Conservation (phyloP, 2,113 vertebrate species). For the Pycnonotus jocosus region DNA sequence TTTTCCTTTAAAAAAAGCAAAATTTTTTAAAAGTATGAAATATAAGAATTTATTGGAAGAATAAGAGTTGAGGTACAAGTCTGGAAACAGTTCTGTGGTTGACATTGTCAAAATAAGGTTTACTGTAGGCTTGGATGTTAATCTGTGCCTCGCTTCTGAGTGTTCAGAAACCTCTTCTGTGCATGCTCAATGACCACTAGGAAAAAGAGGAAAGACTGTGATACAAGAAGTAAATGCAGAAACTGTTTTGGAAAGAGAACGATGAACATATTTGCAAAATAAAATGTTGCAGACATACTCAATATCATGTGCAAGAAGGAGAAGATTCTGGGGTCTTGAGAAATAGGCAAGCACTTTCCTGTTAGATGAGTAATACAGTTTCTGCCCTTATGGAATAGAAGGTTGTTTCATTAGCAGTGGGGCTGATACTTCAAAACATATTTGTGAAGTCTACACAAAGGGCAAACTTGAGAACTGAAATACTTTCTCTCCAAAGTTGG, state of each 20-base stretch:
- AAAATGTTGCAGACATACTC: background rate
- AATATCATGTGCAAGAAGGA: background rate
- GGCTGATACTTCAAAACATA: background rate
- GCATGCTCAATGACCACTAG: slow-evolving; percentile 21
- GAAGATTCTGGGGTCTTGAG: background rate
- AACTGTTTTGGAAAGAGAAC: slow-evolving; percentile 9
- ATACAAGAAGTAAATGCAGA: background rate
- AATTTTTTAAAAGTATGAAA: background rate
- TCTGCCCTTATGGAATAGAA: background rate
- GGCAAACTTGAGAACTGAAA: background rate
- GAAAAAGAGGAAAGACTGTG: background rate
- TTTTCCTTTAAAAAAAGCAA: slow-evolving; percentile 51
- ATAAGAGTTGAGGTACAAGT: slow-evolving; percentile 21
- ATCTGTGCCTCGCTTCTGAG: background rate
- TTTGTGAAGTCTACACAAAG: background rate
- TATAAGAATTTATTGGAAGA: slow-evolving; percentile 39
- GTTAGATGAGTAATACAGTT: background rate
- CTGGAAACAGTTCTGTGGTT: slow-evolving; percentile 22
- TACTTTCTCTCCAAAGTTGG: background rate
- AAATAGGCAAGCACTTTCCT: background rate
- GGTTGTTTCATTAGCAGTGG: background rate
- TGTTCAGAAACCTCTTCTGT: slow-evolving; percentile 52
- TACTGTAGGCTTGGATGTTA: slow-evolving; percentile 32
- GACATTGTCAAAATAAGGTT: slow-evolving; percentile 17
- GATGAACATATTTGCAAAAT: background rate